Percentiles rank a stretch among this genome's conserved stretches.
Evolutionary conservation across 2,113 vertebrate genomes (phyloP).

Genomic region (Ctenomys sociabilis): DNA sequence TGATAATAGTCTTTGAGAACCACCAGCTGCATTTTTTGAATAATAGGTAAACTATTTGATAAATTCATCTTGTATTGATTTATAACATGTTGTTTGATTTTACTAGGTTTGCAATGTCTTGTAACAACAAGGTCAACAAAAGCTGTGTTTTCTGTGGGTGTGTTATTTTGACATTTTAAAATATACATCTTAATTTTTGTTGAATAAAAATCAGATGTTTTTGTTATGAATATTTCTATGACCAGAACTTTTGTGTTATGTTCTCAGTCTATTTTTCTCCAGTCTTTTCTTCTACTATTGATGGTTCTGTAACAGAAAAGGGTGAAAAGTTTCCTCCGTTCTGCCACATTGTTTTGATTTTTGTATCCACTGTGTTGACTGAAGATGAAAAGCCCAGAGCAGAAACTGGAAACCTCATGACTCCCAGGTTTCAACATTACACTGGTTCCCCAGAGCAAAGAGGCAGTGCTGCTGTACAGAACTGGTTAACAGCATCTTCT

Average conservation of each 20-base stretch:
- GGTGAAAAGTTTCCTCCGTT: neutral
- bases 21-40: neutral
- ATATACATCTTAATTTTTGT: constrained; percentile 36
- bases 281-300: constrained; percentile 19
- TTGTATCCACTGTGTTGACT: constrained; percentile 15
- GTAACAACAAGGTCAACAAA: neutral
- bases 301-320: constrained; percentile 27
- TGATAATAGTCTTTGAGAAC: constrained; percentile 32
- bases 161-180: constrained; percentile 55
- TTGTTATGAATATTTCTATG: constrained; percentile 3
- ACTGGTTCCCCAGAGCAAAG: neutral
- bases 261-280: neutral
- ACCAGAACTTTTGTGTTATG: neutral
- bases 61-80: neutral
- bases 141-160: neutral
- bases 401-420: neutral
- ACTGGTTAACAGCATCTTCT: neutral
- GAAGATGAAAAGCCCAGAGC: constrained; percentile 29
- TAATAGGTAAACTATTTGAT: constrained; percentile 35
- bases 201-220: neutral
- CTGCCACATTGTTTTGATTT: neutral
- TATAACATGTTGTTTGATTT: neutral
- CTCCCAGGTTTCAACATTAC: neutral
- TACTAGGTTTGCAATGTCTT: constrained; percentile 40
- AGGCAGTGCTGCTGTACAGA: neutral